phyloP scores from a whole-genome alignment of 2,888 invertebrate genomes.

The Timema cristinae region DNA sequence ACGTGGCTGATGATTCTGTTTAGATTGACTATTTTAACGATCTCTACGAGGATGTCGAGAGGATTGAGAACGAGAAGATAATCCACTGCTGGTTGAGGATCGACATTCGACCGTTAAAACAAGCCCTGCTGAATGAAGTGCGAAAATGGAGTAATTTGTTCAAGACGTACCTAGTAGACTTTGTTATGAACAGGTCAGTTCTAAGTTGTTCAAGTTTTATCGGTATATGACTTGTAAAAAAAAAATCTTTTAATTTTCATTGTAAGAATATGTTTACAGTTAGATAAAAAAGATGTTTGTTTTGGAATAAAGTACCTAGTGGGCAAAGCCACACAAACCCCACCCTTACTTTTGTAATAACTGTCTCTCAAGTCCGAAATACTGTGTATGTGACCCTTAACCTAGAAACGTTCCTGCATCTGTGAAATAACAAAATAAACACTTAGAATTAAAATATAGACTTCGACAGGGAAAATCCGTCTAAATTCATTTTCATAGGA shows the following conservation, averaged over 20 bases:
- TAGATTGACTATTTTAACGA: conserved; percentile 78
- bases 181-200: conserved; percentile 65
- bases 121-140: conserved; percentile 74
- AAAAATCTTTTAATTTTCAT: not conserved
- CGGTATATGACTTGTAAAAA: not conserved
- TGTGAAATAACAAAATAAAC: too few relatives aligned
- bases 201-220: not conserved
- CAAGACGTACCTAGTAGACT: conserved; percentile 78
- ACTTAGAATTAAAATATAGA: too few relatives aligned
- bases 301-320: too few relatives aligned
- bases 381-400: too few relatives aligned
- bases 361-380: too few relatives aligned
- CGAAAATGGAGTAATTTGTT: conserved; percentile 86
- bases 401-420: too few relatives aligned
- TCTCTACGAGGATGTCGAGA: conserved; percentile 53
- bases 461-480: too few relatives aligned
- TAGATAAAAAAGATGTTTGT: not conserved
- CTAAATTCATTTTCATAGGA: too few relatives aligned
- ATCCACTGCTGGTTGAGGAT: conserved; percentile 77
- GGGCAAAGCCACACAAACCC: too few relatives aligned
- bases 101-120: conserved; percentile 74
- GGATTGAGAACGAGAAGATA: conserved; percentile 59
- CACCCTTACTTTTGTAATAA: too few relatives aligned
- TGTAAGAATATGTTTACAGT: not conserved
- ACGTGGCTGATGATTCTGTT: too few relatives aligned